Evolutionary conservation across 2,113 vertebrate genomes (phyloP).

Genomic region (Pomatorhinus ruficollis): DNA sequence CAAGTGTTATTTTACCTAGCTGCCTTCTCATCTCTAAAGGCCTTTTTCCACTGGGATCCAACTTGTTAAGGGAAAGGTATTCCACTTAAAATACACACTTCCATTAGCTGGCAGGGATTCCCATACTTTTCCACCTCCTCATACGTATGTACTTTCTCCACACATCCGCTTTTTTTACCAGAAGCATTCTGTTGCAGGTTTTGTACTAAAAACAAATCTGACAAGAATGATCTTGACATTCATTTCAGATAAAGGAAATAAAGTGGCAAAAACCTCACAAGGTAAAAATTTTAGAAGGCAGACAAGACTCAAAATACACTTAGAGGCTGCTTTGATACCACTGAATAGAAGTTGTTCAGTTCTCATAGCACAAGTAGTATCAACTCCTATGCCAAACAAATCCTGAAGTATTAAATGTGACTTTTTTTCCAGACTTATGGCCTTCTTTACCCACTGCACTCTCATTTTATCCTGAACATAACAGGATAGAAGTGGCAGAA

Average conservation of each 20-base stretch:
- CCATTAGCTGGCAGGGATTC: constrained; percentile 60
- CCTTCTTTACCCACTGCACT: background rate
- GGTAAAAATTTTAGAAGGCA: background rate
- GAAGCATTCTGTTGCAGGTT: background rate
- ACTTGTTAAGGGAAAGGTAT: constrained; percentile 54
- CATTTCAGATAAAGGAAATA: constrained; percentile 10
- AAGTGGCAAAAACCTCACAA: background rate
- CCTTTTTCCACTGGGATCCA: constrained; percentile 60
- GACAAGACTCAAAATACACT: background rate
- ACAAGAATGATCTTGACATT: background rate
- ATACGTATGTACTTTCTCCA: background rate
- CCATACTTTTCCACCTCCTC: background rate
- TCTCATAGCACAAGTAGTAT: background rate
- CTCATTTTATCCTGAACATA: background rate
- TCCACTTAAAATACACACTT: constrained; percentile 51
- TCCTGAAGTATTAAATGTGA: background rate
- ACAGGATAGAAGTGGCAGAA: background rate
- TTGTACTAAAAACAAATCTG: constrained; percentile 20
- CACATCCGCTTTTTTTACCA: background rate
- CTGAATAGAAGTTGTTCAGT: background rate
- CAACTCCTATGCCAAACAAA: background rate
- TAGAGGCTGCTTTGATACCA: background rate
- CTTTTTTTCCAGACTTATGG: background rate
- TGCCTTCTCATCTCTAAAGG: constrained; percentile 62
- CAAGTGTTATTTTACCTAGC: constrained; percentile 62